Conservation (phyloP, 2,113 vertebrate genomes). For the Scartelaos histophorus region DNA sequence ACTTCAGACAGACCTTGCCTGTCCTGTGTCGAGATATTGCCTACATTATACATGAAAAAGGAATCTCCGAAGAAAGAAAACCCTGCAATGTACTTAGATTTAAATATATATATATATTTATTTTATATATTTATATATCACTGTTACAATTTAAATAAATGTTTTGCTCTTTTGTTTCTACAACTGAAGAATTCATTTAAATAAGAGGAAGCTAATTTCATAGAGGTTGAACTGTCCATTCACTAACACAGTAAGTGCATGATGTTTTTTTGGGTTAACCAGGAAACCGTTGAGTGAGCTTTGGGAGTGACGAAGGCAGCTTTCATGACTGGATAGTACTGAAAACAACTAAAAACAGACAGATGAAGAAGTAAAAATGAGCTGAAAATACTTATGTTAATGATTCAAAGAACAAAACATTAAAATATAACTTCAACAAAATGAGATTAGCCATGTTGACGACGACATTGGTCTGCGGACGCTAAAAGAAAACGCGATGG, state of each 20-base stretch:
- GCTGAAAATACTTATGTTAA: background rate
- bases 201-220: conserved; percentile 71
- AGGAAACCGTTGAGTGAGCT: conserved; percentile 57
- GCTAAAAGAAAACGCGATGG: conserved; percentile 42
- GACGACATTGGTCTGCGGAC: conserved; percentile 24
- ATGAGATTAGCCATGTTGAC: conserved; percentile 26
- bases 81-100: conserved; percentile 71
- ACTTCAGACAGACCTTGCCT: conserved; percentile 73
- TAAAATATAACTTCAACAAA: conserved; percentile 43
- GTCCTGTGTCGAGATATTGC: conserved; percentile 80
- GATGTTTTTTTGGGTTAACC: conserved; percentile 54
- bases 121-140: conserved; percentile 74
- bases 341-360: conserved; percentile 61
- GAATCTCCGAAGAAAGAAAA: conserved; percentile 69
- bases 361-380: conserved; percentile 7
- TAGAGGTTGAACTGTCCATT: conserved; percentile 58
- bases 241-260: conserved; percentile 63
- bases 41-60: conserved; percentile 70
- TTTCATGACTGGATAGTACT: conserved; percentile 80
- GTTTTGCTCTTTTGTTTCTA: conserved; percentile 65
- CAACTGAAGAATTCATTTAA: conserved; percentile 73
- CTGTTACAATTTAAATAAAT: conserved; percentile 79
- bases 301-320: conserved; percentile 70
- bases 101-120: conserved; percentile 77
- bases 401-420: background rate